Evolutionary conservation across 2,113 vertebrate species (phyloP).

Genomic region (Ammodramus savannarum): DNA sequence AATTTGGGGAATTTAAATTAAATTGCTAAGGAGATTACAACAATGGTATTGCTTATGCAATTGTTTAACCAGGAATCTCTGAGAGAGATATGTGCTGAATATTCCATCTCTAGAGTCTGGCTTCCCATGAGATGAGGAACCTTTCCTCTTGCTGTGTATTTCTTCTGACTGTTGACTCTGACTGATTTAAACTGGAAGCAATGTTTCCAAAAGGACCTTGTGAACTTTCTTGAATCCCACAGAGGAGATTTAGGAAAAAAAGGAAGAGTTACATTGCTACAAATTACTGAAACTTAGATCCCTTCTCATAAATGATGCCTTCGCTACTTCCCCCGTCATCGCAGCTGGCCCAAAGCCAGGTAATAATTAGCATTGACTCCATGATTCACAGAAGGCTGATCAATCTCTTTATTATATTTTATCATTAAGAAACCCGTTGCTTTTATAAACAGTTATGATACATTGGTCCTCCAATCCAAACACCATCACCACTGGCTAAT

Average conservation of each 20-base stretch:
- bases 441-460: background rate
- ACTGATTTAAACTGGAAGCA: background rate
- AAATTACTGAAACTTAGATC: background rate
- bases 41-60: background rate
- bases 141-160: background rate
- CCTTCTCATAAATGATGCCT: background rate
- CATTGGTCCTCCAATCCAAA: background rate
- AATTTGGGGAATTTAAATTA: background rate
- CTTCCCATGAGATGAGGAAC: background rate
- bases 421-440: background rate
- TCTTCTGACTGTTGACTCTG: background rate
- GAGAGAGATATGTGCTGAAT: background rate
- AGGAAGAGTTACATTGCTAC: background rate
- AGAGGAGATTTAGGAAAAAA: background rate
- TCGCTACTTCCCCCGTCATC: background rate
- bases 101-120: background rate
- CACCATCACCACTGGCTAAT: background rate
- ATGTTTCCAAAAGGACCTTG: background rate
- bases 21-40: background rate
- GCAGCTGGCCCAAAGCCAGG: background rate
- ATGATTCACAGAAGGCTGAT: background rate
- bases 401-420: background rate
- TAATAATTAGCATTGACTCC: background rate
- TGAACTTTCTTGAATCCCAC: background rate
- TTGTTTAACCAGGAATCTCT: background rate